A percentile compares a stretch with the other conserved stretches of the same genome.
Conservation (phyloP, 2,113 vertebrate genomes). For the Oreochromis niloticus region DNA sequence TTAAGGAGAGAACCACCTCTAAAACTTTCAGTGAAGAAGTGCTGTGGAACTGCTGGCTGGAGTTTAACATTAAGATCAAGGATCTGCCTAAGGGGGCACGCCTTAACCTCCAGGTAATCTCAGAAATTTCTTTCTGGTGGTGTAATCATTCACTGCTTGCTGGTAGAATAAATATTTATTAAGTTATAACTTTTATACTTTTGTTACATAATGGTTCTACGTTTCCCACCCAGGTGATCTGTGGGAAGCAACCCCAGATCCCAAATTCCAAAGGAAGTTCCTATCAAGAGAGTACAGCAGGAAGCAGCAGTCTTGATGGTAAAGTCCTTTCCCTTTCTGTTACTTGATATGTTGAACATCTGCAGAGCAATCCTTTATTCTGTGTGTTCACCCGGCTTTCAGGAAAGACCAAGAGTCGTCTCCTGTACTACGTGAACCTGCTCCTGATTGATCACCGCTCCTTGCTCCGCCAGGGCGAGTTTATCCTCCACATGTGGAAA, state of each 20-base stretch:
- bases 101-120: slow-evolving; percentile 82
- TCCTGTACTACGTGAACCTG: slow-evolving; percentile 95
- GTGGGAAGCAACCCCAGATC: slow-evolving; percentile 79
- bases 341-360: background rate
- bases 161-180: background rate
- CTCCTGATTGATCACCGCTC: slow-evolving; percentile 93
- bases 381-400: background rate
- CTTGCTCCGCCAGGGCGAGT: slow-evolving; percentile 90
- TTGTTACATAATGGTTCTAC: background rate
- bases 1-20: slow-evolving; percentile 78
- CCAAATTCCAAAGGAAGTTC: slow-evolving; percentile 67
- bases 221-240: slow-evolving; percentile 73
- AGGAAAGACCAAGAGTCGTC: slow-evolving; percentile 83
- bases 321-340: slow-evolving; percentile 19
- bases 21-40: slow-evolving; percentile 94
- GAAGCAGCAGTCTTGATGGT: slow-evolving; percentile 64
- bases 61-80: slow-evolving; percentile 92
- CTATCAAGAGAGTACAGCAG: slow-evolving; percentile 68
- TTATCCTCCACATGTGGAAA: slow-evolving; percentile 98
- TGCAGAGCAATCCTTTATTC: slow-evolving; percentile 26
- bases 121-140: background rate
- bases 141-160: background rate
- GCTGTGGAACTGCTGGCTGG: slow-evolving; percentile 94
- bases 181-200: background rate
- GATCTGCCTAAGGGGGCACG: slow-evolving; percentile 92